A percentile compares a stretch with the other conserved stretches of the same genome.
Evolutionary conservation across 2,113 vertebrate genomes (phyloP).

Genomic region (Pseudorasbora parva): DNA sequence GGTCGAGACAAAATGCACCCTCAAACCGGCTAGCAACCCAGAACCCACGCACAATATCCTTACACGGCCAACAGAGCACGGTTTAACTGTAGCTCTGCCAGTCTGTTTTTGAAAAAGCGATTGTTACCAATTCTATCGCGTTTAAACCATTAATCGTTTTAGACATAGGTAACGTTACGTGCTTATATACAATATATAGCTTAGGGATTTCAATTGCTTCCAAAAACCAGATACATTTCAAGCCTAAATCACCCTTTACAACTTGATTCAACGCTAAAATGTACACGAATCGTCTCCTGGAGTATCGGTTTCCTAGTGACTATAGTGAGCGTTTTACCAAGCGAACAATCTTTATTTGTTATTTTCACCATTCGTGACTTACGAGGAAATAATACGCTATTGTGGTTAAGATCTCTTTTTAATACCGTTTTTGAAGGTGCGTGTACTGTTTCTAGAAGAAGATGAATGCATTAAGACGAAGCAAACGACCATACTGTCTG

Average conservation of each 20-base stretch:
- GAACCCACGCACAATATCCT: slow-evolving; percentile 42
- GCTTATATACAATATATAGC: neutral
- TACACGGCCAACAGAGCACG: slow-evolving; percentile 26
- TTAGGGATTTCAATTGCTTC: neutral
- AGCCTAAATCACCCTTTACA: neutral
- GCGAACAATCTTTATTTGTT: neutral
- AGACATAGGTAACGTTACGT: neutral
- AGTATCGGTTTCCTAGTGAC: neutral
- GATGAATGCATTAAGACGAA: neutral
- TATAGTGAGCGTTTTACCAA: neutral
- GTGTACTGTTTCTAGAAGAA: neutral
- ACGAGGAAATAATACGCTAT: neutral
- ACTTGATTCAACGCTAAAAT: neutral
- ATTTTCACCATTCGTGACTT: neutral
- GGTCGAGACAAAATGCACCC: slow-evolving; percentile 76
- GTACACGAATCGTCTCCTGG: neutral
- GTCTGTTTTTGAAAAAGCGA: slow-evolving; percentile 7
- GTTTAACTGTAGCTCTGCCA: slow-evolving; percentile 26
- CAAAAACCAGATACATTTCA: neutral
- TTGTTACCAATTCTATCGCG: neutral
- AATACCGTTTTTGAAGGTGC: neutral
- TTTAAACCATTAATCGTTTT: neutral
- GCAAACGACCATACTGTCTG: neutral
- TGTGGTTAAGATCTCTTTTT: neutral
- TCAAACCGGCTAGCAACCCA: slow-evolving; percentile 81